Base-by-base conservation (phyloP, 2,888 invertebrate species). In the Deladenus siricidicola region DNA sequence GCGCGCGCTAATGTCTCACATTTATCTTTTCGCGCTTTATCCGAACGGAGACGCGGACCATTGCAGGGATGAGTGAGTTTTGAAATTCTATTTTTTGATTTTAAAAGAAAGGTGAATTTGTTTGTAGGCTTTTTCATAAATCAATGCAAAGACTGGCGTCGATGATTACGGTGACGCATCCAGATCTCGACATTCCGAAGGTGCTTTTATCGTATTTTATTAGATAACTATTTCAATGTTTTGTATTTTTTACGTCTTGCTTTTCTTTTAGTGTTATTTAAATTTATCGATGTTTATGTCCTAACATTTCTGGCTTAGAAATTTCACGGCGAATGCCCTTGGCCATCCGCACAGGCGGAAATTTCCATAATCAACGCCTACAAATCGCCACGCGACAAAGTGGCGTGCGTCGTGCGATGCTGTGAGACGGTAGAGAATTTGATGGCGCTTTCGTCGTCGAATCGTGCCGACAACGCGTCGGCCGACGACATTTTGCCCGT, bases 41-140 rank as follows among this genome's bases (percentile, higher is more conserved):
- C 96, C 96, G 4, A 94, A 96, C 80, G 91, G 90, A 3, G 96
- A 96, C 80, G 92, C 89, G 0, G 96, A 98, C 81, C 85, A 90
- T 65, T 86, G 88, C 26, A 82, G 94, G 63, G 96, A 96, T 80
- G 87, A 88, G 88, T 89, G 78, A 84, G 86, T 84, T 49, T 17
- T 21, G 4, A 6, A 29, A 17, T 19, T 59, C 26, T 4, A 60
- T 39, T 45, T 28, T 28, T 8, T 8, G 29, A 53, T 21, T 4
- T 29, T 3, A 28, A 19, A 44, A 19, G 26, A 28, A n/a, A 29
- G n/a, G 10, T 50, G 6, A 21, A 47, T 47, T 47, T 17, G 29
- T 49, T 71, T 73, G 17, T 80, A 89, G 89, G 70, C 86, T 93
- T 63, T 83, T 93, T 54, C 86, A 86, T 73, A 88, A 90, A 73